A percentile compares a stretch with the other conserved stretches of the same genome.
Evolutionary conservation across 1,140 invertebrate genomes (phyloP).

Genomic region (Bombyx mandarina): DNA sequence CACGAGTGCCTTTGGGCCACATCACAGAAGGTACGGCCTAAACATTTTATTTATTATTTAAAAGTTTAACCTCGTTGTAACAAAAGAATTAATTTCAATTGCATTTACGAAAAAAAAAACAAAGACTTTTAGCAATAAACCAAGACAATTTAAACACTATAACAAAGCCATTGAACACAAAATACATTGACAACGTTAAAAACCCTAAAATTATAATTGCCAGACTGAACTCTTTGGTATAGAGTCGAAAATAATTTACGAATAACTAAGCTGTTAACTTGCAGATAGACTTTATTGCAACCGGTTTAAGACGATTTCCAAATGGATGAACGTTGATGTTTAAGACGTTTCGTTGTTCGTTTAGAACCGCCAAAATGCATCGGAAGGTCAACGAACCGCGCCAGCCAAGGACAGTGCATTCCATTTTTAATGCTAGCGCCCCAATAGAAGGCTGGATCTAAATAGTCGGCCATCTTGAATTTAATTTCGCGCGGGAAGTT

Average conservation of each 20-base stretch:
- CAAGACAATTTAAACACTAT: too few relatives aligned
- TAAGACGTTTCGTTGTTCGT: slow-evolving; percentile 31
- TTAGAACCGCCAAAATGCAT: slow-evolving; percentile 66
- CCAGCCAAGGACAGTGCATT: slow-evolving; percentile 67
- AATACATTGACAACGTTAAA: too few relatives aligned
- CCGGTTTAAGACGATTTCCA: slow-evolving; percentile 27
- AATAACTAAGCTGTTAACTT: slow-evolving; percentile 4
- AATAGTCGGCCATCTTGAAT: slow-evolving; percentile 33
- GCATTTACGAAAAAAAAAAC: too few relatives aligned
- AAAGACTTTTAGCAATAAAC: too few relatives aligned
- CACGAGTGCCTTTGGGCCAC: too few relatives aligned
- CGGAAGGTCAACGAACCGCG: slow-evolving; percentile 63
- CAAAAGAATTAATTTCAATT: too few relatives aligned
- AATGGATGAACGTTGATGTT: slow-evolving; percentile 15
- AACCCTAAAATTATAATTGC: slow-evolving; percentile 10
- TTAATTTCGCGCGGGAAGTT: slow-evolving; percentile 26
- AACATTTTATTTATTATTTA: too few relatives aligned
- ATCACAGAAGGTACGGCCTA: too few relatives aligned
- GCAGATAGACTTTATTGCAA: slow-evolving; percentile 16
- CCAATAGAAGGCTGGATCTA: slow-evolving; percentile 39
- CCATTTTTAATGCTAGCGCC: slow-evolving; percentile 57
- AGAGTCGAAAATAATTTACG: slow-evolving; percentile 13
- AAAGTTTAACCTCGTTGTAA: too few relatives aligned
- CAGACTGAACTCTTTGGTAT: slow-evolving; percentile 12
- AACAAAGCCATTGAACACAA: too few relatives aligned